These are phyloP conservation scores for Helicolenus hilgendorfi DNA, from an alignment of 2,797 vertebrate species.

Conservation along the genomic window DNA sequence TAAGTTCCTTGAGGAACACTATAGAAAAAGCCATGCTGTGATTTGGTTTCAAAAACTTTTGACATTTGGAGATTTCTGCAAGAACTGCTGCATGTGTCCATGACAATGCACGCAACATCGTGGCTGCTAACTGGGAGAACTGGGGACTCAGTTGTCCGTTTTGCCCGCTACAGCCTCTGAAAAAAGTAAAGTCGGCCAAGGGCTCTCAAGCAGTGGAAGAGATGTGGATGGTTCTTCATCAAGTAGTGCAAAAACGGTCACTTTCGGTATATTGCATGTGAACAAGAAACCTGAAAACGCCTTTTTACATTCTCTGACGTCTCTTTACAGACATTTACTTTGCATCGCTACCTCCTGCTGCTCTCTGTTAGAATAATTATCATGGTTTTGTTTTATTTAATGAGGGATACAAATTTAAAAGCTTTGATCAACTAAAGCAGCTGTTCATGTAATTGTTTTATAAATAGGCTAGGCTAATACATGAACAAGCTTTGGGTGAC, in stretches of 20 bases:
- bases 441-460: neutral
- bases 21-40: no score
- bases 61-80: no score
- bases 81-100: no score
- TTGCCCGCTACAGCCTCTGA: no score
- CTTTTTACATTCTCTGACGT: neutral
- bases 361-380: neutral
- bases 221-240: neutral
- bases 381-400: neutral
- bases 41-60: no score
- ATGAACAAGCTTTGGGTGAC: neutral
- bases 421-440: neutral
- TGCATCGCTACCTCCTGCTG: neutral
- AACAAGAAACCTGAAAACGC: neutral
- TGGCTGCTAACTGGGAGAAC: no score
- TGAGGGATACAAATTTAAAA: neutral
- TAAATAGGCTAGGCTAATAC: neutral
- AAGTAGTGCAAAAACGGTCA: neutral
- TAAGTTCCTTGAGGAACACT: no score
- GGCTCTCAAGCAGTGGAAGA: no score
- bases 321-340: neutral
- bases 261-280: neutral
- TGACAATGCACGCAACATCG: no score
- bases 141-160: no score
- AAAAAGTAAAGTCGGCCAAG: no score